Conservation (phyloP, 2,888 invertebrate species). For the Dinocampus coccinellae region DNA sequence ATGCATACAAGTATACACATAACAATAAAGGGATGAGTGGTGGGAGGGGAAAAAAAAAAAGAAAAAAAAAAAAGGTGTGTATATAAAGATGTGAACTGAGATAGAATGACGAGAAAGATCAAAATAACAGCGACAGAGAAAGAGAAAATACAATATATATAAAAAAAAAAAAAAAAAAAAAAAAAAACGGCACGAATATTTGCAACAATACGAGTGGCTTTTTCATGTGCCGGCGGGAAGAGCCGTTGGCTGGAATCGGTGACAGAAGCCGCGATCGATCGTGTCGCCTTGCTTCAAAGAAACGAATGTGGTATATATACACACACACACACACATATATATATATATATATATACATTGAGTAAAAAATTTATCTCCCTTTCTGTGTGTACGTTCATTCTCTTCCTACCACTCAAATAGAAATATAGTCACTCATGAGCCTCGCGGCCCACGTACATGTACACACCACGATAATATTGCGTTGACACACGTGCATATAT, state of each 20-base stretch:
- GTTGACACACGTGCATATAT: background rate
- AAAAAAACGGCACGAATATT: background rate
- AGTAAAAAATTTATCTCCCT: background rate
- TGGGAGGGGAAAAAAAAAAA: background rate
- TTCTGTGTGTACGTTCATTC: background rate
- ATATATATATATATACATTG: background rate
- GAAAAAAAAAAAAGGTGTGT: background rate
- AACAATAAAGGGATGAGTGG: background rate
- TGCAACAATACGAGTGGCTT: slow-evolving; percentile 26
- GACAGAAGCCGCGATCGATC: slow-evolving; percentile 44
- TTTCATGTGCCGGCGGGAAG: background rate
- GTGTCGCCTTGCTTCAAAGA: slow-evolving; percentile 39
- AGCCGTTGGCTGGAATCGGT: slow-evolving; percentile 38
- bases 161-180: background rate
- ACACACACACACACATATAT: background rate
- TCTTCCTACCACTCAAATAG: background rate
- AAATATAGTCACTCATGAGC: background rate
- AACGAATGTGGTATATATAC: background rate
- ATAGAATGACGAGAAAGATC: too few relatives aligned
- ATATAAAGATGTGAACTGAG: background rate
- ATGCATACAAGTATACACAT: background rate
- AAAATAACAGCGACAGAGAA: too few relatives aligned
- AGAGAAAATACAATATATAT: background rate
- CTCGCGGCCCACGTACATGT: slow-evolving; percentile 12
- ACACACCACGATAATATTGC: slow-evolving; percentile 54